Conservation (phyloP, 2,888 invertebrate genomes). For the Andrena praecox region DNA sequence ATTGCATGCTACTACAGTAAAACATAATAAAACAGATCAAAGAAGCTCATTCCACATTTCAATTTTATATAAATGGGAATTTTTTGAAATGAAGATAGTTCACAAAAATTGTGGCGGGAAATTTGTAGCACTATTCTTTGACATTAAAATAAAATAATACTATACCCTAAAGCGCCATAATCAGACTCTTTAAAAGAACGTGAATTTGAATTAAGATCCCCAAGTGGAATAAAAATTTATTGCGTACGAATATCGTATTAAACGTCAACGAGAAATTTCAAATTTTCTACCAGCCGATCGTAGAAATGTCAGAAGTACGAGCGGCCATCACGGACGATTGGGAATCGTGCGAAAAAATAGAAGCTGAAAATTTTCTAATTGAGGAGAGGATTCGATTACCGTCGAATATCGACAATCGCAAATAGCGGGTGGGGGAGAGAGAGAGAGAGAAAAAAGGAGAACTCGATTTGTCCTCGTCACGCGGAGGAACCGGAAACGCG, state of each 20-base stretch:
- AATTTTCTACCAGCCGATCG: not conserved
- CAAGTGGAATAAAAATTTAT: not conserved
- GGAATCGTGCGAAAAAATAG: not conserved
- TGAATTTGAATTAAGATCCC: no score
- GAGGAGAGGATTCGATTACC: constrained; percentile 2
- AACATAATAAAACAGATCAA: no score
- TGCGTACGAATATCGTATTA: not conserved
- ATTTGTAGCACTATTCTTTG: no score
- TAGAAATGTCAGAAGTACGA: not conserved
- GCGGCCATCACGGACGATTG: not conserved
- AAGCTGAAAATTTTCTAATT: not conserved
- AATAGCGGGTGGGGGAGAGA: not conserved
- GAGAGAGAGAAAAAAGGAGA: constrained; percentile 3
- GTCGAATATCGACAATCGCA: constrained; percentile 6
- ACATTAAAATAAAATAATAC: no score
- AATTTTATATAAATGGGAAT: no score
- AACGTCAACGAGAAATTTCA: not conserved
- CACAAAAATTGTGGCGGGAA: no score
- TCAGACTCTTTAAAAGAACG: no score
- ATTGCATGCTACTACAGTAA: no score
- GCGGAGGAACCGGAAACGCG: constrained; percentile 71
- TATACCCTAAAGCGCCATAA: no score
- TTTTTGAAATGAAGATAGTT: no score
- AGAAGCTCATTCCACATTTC: no score
- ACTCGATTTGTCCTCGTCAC: constrained; percentile 56